Evolutionary conservation across 2,113 vertebrate genomes (phyloP).

Genomic region (Rhegmatorhina hoffmannsi): DNA sequence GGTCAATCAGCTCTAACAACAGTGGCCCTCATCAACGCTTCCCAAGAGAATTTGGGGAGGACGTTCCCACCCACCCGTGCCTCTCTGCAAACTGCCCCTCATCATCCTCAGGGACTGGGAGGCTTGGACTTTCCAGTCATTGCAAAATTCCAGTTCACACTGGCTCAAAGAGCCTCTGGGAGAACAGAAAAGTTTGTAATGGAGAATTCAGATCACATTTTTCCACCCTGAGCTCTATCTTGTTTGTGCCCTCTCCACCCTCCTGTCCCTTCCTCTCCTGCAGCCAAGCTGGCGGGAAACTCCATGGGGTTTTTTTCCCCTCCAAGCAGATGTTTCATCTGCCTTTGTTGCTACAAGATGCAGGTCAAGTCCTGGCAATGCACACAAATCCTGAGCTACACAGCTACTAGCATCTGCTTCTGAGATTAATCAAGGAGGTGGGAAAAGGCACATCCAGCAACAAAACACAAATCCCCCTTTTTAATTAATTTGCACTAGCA

Average conservation of each 20-base stretch:
- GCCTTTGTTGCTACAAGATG: not conserved
- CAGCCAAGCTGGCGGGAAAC: not conserved
- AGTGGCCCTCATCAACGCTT: not conserved
- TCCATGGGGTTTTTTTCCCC: fast-evolving
- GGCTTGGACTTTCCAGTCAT: not conserved
- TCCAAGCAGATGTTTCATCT: not conserved
- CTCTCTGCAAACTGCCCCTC: not conserved
- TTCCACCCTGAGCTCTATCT: not conserved
- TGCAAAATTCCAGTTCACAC: fast-evolving
- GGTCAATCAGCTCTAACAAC: not conserved
- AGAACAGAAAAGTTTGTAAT: not conserved
- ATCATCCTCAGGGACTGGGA: not conserved
- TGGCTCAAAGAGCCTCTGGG: not conserved
- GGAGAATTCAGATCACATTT: not conserved
- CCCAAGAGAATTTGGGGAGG: not conserved
- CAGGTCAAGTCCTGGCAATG: not conserved
- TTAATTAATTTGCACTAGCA: not conserved
- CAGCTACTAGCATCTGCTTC: not conserved
- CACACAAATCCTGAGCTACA: not conserved
- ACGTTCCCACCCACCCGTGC: not conserved
- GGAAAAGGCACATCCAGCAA: not conserved
- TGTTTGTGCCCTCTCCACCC: not conserved
- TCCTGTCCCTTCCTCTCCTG: not conserved
- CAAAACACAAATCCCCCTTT: not conserved
- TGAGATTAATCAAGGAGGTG: constrained; percentile 1